Base-by-base conservation (phyloP, 2,888 invertebrate species). In the Chrysina gloriosa region DNA sequence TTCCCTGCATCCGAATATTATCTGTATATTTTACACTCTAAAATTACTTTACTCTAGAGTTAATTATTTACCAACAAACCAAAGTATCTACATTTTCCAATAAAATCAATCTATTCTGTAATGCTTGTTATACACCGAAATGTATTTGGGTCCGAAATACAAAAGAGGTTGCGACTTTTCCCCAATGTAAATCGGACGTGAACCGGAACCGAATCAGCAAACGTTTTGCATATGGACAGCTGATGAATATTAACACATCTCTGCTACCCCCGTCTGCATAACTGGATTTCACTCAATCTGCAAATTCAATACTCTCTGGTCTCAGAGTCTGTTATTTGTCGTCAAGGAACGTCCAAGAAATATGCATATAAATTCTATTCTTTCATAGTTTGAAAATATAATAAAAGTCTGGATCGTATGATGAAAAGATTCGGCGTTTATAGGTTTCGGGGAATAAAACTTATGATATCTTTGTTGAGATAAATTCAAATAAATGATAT, bases 201-300 rank as follows among this genome's bases (percentile, higher is more conserved):
- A 66, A 71, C 77, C 76, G 80, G 81, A 80, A 79, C 76, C 81
- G 80, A 82, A 81, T 81, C 81, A 82, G 81, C 81, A 81, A 80
- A 81, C 82, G 81, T 82, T 82, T 82, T 82, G 82, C 82, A 82
- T 82, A 80, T 78, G 80, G 78, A 81, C 80, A 79, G 75, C 75
- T 79, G 80, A 81, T 82, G 83, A 83, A 83, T 83, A 82, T 81
- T 81, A 83, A 82, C 79, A 71, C 74, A 76, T 73, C 72, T 50
- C 69, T 72, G 70, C 72, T 73, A 67, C 71, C 71, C 70, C 70
- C 61, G 68, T 69, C 71, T 27, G 69, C 70, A 72, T 74, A 73
- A 71, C 72, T 73, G 70, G 65, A 75, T 72, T 76, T 74, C 71
- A 74, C 73, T 73, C 72, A 72, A 74, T 74, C 74, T 70, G 69